These are phyloP conservation scores for Neomorphus geoffroyi DNA, from an alignment of 2,797 vertebrate genomes.

Conservation along the genomic window DNA sequence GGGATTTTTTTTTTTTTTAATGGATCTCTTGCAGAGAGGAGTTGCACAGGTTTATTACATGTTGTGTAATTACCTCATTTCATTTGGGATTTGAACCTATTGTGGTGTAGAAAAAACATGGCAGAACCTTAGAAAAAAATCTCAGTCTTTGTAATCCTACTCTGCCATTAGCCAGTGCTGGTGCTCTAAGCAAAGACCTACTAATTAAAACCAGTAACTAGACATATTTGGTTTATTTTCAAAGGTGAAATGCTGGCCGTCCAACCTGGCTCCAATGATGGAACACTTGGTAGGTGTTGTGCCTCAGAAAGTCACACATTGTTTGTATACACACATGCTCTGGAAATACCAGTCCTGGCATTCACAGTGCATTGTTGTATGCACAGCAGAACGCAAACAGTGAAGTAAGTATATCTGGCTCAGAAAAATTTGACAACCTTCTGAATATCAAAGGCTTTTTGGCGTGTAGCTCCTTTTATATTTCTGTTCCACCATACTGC, in stretches of 20 bases:
- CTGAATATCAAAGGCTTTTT: too few relatives aligned
- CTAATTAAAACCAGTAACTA: neutral
- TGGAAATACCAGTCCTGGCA: neutral
- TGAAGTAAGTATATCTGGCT: too few relatives aligned
- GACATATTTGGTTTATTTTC: neutral
- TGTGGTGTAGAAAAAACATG: neutral
- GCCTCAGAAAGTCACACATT: too few relatives aligned
- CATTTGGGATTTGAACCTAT: neutral
- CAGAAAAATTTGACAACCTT: too few relatives aligned
- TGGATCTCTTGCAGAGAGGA: neutral
- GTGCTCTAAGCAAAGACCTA: neutral
- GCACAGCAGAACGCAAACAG: neutral
- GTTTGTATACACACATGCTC: too few relatives aligned
- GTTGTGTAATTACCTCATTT: neutral
- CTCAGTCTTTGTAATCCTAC: neutral
- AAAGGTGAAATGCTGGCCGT: neutral
- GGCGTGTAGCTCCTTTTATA: too few relatives aligned
- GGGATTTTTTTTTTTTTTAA: neutral
- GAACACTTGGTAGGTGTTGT: neutral
- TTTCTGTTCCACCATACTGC: too few relatives aligned
- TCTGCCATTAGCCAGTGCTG: neutral
- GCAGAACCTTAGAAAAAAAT: neutral
- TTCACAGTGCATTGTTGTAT: accelerated
- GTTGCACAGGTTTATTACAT: neutral
- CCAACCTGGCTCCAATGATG: neutral